phyloP scores from a whole-genome alignment of 1,140 invertebrate genomes.

The Lepidurus arcticus region DNA sequence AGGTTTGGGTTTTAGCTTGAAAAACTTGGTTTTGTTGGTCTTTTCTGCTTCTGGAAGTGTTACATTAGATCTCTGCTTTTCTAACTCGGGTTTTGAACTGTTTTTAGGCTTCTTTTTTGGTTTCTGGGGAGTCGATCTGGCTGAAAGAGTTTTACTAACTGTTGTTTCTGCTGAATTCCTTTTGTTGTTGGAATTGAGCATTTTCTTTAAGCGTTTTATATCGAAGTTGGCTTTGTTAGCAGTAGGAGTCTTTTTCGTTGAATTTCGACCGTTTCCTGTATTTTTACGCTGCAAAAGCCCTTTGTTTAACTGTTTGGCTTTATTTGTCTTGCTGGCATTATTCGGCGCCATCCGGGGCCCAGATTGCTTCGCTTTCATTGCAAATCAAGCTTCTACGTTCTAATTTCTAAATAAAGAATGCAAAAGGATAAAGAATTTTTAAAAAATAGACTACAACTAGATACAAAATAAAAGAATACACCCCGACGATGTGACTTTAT shows the following conservation, averaged over 20 bases:
- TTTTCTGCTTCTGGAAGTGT: background rate
- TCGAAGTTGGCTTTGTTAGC: background rate
- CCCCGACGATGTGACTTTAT: too few species aligned
- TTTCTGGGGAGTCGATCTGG: background rate
- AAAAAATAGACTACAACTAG: too few species aligned
- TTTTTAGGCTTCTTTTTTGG: background rate
- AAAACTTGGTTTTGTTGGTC: background rate
- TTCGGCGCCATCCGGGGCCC: background rate
- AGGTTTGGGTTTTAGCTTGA: conserved; percentile 17
- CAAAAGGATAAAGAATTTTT: too few species aligned
- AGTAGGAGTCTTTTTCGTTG: background rate
- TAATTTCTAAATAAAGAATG: too few species aligned
- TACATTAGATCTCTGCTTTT: background rate
- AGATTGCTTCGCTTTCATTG: background rate
- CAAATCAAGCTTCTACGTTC: background rate
- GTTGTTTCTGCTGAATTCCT: background rate
- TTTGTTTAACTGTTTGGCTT: background rate
- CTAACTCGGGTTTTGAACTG: background rate
- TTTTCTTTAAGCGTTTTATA: background rate
- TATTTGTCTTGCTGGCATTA: background rate
- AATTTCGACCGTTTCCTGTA: background rate
- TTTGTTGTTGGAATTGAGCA: background rate
- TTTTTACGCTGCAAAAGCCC: background rate
- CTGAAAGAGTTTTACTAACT: background rate
- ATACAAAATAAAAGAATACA: too few species aligned